Evolutionary conservation across 2,888 invertebrate genomes (phyloP).

Genomic region (Busseola fusca): DNA sequence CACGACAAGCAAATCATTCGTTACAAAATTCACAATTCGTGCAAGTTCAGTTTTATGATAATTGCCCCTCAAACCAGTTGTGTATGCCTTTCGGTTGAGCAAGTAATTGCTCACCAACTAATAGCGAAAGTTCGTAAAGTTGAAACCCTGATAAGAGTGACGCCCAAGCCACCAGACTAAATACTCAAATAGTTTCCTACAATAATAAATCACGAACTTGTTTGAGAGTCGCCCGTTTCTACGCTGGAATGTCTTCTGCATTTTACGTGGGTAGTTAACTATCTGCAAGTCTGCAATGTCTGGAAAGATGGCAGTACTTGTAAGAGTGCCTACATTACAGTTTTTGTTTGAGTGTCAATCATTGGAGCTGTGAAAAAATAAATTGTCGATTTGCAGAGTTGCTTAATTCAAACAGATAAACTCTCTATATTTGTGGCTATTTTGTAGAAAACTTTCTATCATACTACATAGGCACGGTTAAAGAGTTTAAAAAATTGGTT

Average conservation of each 20-base stretch:
- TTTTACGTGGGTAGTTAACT: conserved; percentile 54
- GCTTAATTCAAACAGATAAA: neutral
- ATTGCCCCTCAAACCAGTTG: conserved; percentile 53
- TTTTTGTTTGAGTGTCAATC: conserved; percentile 31
- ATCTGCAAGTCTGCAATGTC: conserved; percentile 49
- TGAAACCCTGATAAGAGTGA: conserved; percentile 76
- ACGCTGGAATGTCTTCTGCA: conserved; percentile 60
- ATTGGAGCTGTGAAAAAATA: conserved; percentile 6
- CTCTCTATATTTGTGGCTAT: neutral
- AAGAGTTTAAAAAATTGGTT: too few species aligned
- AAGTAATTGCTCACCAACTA: conserved; percentile 69
- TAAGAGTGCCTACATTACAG: conserved; percentile 37
- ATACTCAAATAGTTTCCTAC: conserved; percentile 80
- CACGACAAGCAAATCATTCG: conserved; percentile 14
- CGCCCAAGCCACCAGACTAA: conserved; percentile 77
- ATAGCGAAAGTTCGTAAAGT: conserved; percentile 68
- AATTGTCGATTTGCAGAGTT: neutral
- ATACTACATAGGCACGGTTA: too few species aligned
- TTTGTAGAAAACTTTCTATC: neutral
- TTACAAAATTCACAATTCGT: conserved; percentile 12
- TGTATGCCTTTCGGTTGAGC: conserved; percentile 61
- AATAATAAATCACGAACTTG: conserved; percentile 81
- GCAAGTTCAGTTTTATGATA: conserved; percentile 44
- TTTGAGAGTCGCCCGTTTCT: conserved; percentile 68
- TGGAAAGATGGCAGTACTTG: conserved; percentile 53